phyloP scores from a whole-genome alignment of 2,113 vertebrate species.

The Rattus rattus region DNA sequence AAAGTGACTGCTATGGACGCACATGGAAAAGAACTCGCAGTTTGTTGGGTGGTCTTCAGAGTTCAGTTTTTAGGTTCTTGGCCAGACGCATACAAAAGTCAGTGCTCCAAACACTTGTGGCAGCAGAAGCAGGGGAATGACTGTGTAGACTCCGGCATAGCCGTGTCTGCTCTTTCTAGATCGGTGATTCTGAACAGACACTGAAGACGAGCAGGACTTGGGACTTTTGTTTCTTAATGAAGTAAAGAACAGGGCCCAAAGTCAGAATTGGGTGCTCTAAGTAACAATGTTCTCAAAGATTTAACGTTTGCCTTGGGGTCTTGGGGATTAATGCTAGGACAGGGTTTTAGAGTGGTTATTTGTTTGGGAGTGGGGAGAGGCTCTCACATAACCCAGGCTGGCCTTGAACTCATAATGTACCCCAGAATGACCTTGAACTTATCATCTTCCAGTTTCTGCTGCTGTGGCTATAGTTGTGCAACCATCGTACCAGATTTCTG shows the following conservation, averaged over 20 bases:
- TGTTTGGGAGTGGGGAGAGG: not conserved
- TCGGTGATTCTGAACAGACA: not conserved
- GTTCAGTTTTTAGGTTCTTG: not conserved
- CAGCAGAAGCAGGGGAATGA: not conserved
- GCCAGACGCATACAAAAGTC: not conserved
- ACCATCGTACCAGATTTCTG: not conserved
- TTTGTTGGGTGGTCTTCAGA: not conserved
- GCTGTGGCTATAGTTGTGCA: not conserved
- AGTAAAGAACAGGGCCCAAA: not conserved
- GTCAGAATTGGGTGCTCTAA: rapidly evolving
- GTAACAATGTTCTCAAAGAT: not conserved
- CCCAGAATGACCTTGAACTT: not conserved
- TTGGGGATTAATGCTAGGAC: not conserved
- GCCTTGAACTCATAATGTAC: not conserved
- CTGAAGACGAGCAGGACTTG: not conserved
- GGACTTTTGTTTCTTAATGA: not conserved
- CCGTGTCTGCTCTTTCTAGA: not conserved
- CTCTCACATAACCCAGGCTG: not conserved
- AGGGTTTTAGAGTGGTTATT: not conserved
- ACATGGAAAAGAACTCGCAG: not conserved
- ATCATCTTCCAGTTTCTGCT: not conserved
- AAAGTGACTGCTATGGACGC: not conserved
- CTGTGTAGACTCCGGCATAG: rapidly evolving
- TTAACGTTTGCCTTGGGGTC: not conserved
- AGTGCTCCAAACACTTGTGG: not conserved